These are phyloP conservation scores for Casuarius casuarius DNA, from an alignment of 2,113 vertebrate species.

Conservation along the genomic window DNA sequence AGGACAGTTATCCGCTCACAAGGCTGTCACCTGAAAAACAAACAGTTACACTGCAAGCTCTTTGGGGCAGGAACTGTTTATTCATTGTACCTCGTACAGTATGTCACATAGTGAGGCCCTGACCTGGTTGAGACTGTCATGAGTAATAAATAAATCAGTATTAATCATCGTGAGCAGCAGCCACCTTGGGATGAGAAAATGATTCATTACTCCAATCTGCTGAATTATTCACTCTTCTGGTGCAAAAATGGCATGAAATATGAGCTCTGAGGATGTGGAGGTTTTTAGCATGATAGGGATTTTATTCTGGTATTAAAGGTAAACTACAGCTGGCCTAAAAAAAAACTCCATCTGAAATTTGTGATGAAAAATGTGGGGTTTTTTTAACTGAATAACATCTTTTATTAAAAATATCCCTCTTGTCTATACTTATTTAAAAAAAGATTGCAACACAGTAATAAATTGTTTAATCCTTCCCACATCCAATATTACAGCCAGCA, in stretches of 20 bases:
- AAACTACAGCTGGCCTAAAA: not conserved
- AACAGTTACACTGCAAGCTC: not conserved
- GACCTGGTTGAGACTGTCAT: conserved; percentile 49
- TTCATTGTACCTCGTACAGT: not conserved
- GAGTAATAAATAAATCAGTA: conserved; percentile 69
- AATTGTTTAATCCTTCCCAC: not conserved
- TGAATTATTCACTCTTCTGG: conserved; percentile 74
- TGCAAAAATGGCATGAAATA: conserved; percentile 71
- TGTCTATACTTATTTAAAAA: not conserved
- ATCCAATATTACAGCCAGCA: not conserved
- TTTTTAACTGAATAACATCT: not conserved
- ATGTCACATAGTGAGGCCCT: not conserved
- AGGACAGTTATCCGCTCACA: accelerated
- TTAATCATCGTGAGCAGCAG: conserved; percentile 60
- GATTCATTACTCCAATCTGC: conserved; percentile 72
- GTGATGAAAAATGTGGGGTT: conserved; percentile 1
- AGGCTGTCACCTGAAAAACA: not conserved
- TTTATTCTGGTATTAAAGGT: conserved; percentile 25
- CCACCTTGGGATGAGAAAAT: conserved; percentile 70
- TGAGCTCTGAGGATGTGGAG: conserved; percentile 53
- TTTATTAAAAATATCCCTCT: conserved; percentile 1
- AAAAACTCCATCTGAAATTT: not conserved
- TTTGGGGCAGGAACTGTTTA: conserved; percentile 31
- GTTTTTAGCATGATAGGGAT: conserved; percentile 24
- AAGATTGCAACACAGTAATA: not conserved